Evolutionary conservation across 2,113 vertebrate species (phyloP).

Genomic region (Poicephalus meyeri): DNA sequence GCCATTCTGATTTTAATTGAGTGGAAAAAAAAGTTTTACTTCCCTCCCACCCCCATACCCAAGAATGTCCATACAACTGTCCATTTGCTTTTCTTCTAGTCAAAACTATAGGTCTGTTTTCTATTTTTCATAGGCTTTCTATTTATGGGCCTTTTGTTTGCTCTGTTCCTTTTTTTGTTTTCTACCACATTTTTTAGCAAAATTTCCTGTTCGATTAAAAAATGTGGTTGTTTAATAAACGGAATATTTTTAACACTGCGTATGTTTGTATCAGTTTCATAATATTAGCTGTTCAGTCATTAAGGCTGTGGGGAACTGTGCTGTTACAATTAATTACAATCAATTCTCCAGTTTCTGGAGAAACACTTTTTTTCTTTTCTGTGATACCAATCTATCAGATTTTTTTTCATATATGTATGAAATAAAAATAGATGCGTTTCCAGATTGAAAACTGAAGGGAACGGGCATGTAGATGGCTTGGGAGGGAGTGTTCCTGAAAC

Average conservation of each 20-base stretch:
- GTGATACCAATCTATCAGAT: neutral
- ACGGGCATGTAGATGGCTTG: neutral
- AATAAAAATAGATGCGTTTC: neutral
- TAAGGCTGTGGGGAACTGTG: neutral
- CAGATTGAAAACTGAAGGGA: neutral
- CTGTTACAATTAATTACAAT: neutral
- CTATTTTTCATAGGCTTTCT: neutral
- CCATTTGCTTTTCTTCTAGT: neutral
- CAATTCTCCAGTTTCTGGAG: neutral
- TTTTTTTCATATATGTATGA: neutral
- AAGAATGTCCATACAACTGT: neutral
- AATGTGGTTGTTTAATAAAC: neutral
- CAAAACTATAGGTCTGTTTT: neutral
- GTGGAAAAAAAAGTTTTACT: neutral
- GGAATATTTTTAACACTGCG: neutral
- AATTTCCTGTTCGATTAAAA: neutral
- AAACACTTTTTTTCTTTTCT: neutral
- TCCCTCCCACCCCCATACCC: neutral
- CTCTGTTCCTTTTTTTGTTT: neutral
- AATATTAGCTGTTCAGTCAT: neutral
- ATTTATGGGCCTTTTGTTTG: neutral
- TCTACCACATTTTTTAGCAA: neutral
- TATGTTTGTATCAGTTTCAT: neutral
- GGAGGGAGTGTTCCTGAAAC: neutral
- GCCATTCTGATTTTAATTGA: neutral